These are phyloP conservation scores for Cercopithecus neglectus DNA, from an alignment of 2,797 vertebrate species.

Conservation along the genomic window DNA sequence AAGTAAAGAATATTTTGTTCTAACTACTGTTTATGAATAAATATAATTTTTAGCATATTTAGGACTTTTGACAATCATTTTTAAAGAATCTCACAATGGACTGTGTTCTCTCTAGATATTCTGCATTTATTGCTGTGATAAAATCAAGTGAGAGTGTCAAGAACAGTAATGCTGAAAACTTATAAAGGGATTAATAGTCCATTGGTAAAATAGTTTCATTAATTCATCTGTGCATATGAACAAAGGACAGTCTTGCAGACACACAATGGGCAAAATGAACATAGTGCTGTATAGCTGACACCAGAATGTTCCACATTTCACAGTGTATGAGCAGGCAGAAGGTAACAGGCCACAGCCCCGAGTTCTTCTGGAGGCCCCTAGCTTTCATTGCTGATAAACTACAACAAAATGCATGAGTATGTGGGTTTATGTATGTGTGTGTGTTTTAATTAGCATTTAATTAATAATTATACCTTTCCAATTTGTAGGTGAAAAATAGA, in stretches of 20 bases:
- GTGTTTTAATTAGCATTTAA: background rate
- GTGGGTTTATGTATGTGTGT: too few relatives aligned
- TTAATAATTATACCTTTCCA: background rate
- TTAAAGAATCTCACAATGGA: background rate
- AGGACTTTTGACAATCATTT: background rate
- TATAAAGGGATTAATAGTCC: background rate
- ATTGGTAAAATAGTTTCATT: background rate
- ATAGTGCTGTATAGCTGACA: fast-evolving
- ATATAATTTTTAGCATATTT: background rate
- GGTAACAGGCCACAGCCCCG: fast-evolving
- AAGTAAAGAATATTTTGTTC: fast-evolving
- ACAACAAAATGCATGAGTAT: background rate
- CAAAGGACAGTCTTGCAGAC: background rate
- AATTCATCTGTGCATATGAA: background rate
- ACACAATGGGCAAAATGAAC: background rate
- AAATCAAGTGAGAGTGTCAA: background rate
- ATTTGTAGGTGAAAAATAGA: background rate
- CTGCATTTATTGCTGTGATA: background rate
- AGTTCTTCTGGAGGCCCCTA: background rate
- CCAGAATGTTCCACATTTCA: fast-evolving
- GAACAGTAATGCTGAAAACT: background rate
- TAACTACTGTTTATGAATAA: background rate
- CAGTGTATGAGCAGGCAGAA: background rate
- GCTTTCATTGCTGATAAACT: background rate
- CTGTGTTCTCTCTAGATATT: background rate